These are phyloP conservation scores for Bombus balteatus DNA, from an alignment of 1,140 invertebrate genomes.

Conservation along the genomic window DNA sequence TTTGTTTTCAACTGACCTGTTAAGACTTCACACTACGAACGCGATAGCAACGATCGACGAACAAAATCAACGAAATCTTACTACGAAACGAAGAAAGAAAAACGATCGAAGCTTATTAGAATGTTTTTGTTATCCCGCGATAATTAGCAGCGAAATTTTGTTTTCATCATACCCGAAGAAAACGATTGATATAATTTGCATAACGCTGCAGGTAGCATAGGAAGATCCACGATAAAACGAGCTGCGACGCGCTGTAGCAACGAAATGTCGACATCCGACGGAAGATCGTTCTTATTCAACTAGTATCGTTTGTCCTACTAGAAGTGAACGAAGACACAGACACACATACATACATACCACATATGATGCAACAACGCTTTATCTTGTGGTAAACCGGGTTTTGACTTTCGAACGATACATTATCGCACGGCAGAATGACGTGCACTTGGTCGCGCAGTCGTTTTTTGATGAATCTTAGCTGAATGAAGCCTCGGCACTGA, in stretches of 20 bases:
- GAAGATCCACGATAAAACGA: neutral
- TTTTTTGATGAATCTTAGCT: neutral
- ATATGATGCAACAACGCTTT: conserved; percentile 50
- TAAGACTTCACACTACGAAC: neutral
- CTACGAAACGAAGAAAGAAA: neutral
- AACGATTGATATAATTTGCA: neutral
- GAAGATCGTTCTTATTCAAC: conserved; percentile 19
- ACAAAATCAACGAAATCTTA: neutral
- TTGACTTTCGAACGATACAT: conserved; percentile 53
- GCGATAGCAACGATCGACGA: neutral
- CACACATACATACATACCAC: neutral
- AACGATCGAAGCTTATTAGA: too few relatives aligned
- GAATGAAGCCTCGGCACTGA: neutral
- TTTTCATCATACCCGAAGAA: neutral
- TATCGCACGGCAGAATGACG: conserved; percentile 26
- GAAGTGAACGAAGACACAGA: neutral
- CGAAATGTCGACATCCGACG: neutral
- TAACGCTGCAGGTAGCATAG: too few relatives aligned
- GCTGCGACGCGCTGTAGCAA: neutral
- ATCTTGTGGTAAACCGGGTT: conserved; percentile 56
- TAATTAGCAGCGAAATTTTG: neutral
- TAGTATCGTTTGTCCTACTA: conserved; percentile 36
- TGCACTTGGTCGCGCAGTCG: conserved; percentile 16
- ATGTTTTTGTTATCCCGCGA: neutral
- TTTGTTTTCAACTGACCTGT: neutral